A percentile compares a stretch with the other conserved stretches of the same genome.
Conservation (phyloP, 2,888 invertebrate genomes). For the Callinectes sapidus region DNA sequence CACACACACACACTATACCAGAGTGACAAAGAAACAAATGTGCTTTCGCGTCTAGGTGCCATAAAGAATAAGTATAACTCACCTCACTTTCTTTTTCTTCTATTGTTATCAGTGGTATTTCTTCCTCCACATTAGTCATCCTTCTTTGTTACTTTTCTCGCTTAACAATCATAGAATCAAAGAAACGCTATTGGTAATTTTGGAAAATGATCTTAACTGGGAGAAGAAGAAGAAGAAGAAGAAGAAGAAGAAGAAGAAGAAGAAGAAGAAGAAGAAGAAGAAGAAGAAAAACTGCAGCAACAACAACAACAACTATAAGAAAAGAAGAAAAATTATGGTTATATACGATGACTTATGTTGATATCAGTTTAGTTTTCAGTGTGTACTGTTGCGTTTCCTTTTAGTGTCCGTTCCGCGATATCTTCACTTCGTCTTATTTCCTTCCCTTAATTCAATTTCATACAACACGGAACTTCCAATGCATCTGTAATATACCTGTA, state of each 20-base stretch:
- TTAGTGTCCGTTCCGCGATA: not conserved
- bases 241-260: too few species aligned
- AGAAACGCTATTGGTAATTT: not conserved
- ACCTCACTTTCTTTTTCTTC: not conserved
- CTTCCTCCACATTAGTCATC: not conserved
- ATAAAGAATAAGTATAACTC: not conserved
- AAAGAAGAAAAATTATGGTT: not conserved
- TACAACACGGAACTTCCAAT: not conserved
- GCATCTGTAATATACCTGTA: not conserved
- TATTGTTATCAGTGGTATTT: not conserved
- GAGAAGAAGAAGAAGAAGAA: too few species aligned
- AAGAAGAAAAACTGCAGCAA: too few species aligned
- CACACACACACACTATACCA: not conserved
- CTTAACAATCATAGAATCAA: not conserved
- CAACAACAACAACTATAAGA: too few species aligned
- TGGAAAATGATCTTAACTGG: not conserved
- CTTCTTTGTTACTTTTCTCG: not conserved
- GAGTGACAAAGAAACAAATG: too few species aligned
- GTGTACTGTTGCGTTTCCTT: not conserved
- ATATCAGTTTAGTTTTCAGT: not conserved
- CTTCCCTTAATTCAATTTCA: not conserved
- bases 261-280: too few species aligned
- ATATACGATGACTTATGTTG: not conserved
- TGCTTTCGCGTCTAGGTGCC: too few species aligned
- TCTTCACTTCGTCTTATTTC: not conserved